A percentile compares a stretch with the other conserved stretches of the same genome.
Evolutionary conservation across 2,888 invertebrate genomes (phyloP).

Genomic region (Leistus spinibarbis): DNA sequence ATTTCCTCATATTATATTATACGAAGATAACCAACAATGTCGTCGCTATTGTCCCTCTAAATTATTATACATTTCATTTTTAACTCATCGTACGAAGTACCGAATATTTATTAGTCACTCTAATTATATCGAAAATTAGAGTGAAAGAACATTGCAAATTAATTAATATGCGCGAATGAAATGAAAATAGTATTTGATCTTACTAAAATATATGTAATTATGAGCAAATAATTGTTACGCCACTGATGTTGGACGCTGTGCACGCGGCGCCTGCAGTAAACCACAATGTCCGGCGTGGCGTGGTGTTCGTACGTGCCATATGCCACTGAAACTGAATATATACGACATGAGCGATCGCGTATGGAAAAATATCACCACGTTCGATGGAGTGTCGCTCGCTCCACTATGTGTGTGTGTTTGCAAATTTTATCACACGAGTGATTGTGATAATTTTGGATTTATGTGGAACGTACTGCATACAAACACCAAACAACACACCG

Average conservation of each 20-base stretch:
- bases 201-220: background rate
- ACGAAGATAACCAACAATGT: too few relatives aligned
- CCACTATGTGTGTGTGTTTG: background rate
- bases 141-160: background rate
- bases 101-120: too few relatives aligned
- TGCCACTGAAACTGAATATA: constrained; percentile 4
- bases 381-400: constrained; percentile 20
- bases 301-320: background rate
- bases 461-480: background rate
- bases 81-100: too few relatives aligned
- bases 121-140: background rate
- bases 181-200: background rate
- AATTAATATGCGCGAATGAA: background rate
- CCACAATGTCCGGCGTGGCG: background rate
- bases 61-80: too few relatives aligned
- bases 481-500: background rate
- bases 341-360: constrained; percentile 22
- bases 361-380: constrained; percentile 22
- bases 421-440: constrained; percentile 27
- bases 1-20: background rate
- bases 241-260: background rate
- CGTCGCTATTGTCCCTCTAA: too few relatives aligned
- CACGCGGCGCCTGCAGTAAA: constrained; percentile 16
- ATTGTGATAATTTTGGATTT: constrained; percentile 27
- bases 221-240: background rate